These are phyloP conservation scores for Drosophila kohkoa DNA, from an alignment of 1,140 invertebrate species.

Conservation along the genomic window DNA sequence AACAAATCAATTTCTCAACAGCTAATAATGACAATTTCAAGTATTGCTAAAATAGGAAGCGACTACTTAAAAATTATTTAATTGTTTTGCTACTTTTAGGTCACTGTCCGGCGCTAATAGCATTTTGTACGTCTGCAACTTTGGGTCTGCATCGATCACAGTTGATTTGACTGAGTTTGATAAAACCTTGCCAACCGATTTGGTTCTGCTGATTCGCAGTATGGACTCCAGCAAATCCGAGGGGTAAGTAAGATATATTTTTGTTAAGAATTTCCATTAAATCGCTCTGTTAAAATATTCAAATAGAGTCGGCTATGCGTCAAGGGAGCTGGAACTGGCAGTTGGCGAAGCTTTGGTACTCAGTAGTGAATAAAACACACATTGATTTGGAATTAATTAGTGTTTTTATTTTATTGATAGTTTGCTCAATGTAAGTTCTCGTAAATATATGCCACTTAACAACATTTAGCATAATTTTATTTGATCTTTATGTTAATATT, in stretches of 20 bases:
- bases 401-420: constrained; percentile 34
- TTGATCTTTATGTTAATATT: constrained; percentile 37
- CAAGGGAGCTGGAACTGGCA: constrained; percentile 8
- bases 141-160: constrained; percentile 17
- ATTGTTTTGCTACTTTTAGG: neutral
- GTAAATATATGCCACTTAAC: constrained; percentile 62
- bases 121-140: constrained; percentile 64
- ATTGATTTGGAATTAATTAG: constrained; percentile 30
- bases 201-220: constrained; percentile 59
- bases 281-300: neutral
- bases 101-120: constrained; percentile 28
- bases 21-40: too few relatives aligned
- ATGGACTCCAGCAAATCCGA: constrained; percentile 47
- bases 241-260: constrained; percentile 37
- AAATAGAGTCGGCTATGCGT: constrained; percentile 21
- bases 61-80: neutral
- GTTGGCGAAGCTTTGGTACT: constrained; percentile 58
- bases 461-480: constrained; percentile 56
- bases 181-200: constrained; percentile 20
- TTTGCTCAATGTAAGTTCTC: constrained; percentile 54
- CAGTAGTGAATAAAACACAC: constrained; percentile 25
- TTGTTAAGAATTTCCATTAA: neutral
- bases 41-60: too few relatives aligned
- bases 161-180: constrained; percentile 62
- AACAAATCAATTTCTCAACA: too few relatives aligned